Conservation (phyloP, 2,113 vertebrate genomes). For the Galbula dea region DNA sequence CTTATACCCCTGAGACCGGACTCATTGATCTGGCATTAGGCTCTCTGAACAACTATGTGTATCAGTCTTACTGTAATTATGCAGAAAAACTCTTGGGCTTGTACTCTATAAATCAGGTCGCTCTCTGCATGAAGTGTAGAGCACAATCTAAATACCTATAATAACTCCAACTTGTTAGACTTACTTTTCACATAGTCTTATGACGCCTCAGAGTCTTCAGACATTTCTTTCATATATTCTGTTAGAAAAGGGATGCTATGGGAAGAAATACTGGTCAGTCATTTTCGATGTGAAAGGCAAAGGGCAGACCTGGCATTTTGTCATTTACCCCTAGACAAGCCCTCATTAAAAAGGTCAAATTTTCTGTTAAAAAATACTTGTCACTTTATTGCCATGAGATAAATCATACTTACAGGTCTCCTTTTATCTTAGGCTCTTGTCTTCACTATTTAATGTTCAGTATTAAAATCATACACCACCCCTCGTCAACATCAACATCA, state of each 20-base stretch:
- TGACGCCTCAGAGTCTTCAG: background rate
- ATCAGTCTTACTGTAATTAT: background rate
- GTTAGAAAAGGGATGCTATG: background rate
- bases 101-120: background rate
- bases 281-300: slow-evolving; percentile 4
- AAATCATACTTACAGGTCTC: background rate
- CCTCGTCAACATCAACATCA: background rate
- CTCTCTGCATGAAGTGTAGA: background rate
- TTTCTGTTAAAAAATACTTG: background rate
- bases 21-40: background rate
- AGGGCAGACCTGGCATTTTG: background rate
- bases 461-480: background rate
- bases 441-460: background rate
- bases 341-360: slow-evolving; percentile 27
- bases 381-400: background rate
- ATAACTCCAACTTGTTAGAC: background rate
- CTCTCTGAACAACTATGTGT: background rate
- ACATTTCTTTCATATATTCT: background rate
- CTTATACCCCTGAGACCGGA: background rate
- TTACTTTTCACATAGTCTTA: background rate
- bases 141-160: background rate
- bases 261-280: background rate
- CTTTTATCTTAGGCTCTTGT: background rate
- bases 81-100: background rate
- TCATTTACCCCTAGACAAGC: slow-evolving; percentile 21